Evolutionary conservation across 2,888 invertebrate species (phyloP), one percentile per base, ranked within the genome.

Genomic region (Hyppa rectilinea): DNA sequence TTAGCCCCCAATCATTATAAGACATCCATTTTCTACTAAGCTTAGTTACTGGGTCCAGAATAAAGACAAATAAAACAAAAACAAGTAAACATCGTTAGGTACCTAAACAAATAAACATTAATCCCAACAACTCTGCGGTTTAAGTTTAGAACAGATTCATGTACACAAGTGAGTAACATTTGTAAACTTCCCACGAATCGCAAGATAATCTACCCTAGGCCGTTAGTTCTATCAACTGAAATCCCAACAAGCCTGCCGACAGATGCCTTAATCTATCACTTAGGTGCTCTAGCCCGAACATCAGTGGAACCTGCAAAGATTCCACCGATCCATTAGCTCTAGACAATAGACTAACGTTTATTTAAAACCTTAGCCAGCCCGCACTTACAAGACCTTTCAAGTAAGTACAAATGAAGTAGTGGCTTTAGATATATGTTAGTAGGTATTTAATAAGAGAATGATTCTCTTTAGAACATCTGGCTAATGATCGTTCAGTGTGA

Each of bases 251-350:
- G n/a, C 23, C 31, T 49, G 65, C 38, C 52, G 52, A 71, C 61
- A 63, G 20, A 20, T 34, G 23, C 23, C 6, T 34, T 67, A 63
- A 77, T 78, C 66, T 67, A 72, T 43, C 55, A 52, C 63, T 58
- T n/a, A 64, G 38, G 14, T 62, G 53, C 34, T 78, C 40, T 40
- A 62, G 29, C 29, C 31, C 23, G 20, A 40, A 53, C 47, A 43
- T 53, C 61, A 26, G 62, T 14, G 31, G 14, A 43, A 67, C 40
- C 53, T 50, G 45, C 10, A 17, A 10, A 52, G 50, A 67, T 60
- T 50, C 12, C 12, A 40, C 20, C 29, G 55, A 56, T 67, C 72
- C 77, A 77, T 77, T 78, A 77, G 72, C 31, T 23, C 63, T 62
- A 66, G 53, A 77, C 50, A 71, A 71, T 77, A 45, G 52, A 52